Evolutionary conservation across 1,140 invertebrate genomes (phyloP), one percentile per base, ranked within the genome.

Genomic region (Nilaparvata lugens): DNA sequence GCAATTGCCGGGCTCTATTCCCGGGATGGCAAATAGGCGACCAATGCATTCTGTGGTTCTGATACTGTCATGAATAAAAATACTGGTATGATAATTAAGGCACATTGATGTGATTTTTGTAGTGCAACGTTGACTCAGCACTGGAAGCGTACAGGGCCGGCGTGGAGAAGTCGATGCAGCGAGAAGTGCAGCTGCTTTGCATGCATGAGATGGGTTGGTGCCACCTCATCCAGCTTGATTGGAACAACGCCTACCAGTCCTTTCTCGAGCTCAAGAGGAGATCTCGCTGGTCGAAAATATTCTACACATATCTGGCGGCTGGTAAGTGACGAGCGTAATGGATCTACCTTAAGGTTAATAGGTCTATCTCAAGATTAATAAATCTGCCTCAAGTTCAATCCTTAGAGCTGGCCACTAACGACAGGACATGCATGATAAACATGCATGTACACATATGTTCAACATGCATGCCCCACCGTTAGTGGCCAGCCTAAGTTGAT

Each of bases 121-220:
- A 87, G 85, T 81, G 80, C 43, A 77, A 86, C 63, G 81, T 84
- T 23, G 73, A 75, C 28, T 71, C 68, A 21, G 83, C 85, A 2
- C 72, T 88, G 21, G 71, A 71, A 48, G 76, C 80, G 9, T 87
- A 86, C 64, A 72, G 79, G 61, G 73, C 73, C 58, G 84, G 85
- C 5, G 76, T 83, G 13, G 73, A 78, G 7, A 76, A 77, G 40
- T 80, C 83, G n/a, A 72, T 74, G 23, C 83, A 87, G 66, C 72
- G 83, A 40, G 86, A 89, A 72, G 75, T 88, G 1, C 82, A 83
- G 69, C 72, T 87, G 7, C 76, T 84, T 28, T 85, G 84, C 62
- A 69, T 86, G 5, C 86, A 88, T 70, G 86, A 89, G 72, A 81
- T 84, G 19, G 85, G 82, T 40, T 88, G 85, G 85, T 86, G 84